A percentile compares a stretch with the other conserved stretches of the same genome.
Evolutionary conservation across 1,140 invertebrate species (phyloP).

Genomic region (Aethina tumida): DNA sequence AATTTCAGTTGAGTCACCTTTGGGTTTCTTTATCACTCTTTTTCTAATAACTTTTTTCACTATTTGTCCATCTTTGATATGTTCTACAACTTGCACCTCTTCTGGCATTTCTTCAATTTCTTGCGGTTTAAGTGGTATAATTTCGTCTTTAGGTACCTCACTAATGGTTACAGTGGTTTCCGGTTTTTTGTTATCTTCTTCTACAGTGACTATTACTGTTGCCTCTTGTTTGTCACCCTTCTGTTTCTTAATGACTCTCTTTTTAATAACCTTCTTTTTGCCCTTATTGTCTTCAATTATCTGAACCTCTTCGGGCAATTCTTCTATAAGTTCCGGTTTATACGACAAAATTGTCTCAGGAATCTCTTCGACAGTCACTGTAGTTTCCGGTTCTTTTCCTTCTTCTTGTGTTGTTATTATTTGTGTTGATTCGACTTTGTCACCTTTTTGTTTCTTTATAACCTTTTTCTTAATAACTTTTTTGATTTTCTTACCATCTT

Average conservation of each 20-base stretch:
- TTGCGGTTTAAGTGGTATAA: too few species aligned
- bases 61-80: slow-evolving; percentile 23
- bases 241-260: slow-evolving; percentile 33
- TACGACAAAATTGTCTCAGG: background rate
- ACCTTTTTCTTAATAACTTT: slow-evolving; percentile 12
- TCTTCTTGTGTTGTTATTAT: too few species aligned
- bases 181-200: slow-evolving; percentile 33
- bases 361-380: background rate
- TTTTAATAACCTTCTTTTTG: slow-evolving; percentile 34
- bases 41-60: slow-evolving; percentile 24
- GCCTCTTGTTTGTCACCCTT: slow-evolving; percentile 28
- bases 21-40: slow-evolving; percentile 14
- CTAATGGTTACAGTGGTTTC: slow-evolving; percentile 27
- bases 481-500: slow-evolving; percentile 10
- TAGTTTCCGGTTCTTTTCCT: too few species aligned
- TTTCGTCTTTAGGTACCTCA: too few species aligned
- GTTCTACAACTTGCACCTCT: slow-evolving; percentile 27
- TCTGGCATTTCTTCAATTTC: slow-evolving; percentile 33
- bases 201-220: slow-evolving; percentile 29
- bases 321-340: too few species aligned
- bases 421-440: too few species aligned
- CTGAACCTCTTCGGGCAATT: slow-evolving; percentile 31
- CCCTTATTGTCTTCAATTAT: slow-evolving; percentile 26
- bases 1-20: slow-evolving; percentile 35
- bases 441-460: too few species aligned